Evolutionary conservation across 2,797 vertebrate genomes (phyloP).

Genomic region (Sarcoramphus papa): DNA sequence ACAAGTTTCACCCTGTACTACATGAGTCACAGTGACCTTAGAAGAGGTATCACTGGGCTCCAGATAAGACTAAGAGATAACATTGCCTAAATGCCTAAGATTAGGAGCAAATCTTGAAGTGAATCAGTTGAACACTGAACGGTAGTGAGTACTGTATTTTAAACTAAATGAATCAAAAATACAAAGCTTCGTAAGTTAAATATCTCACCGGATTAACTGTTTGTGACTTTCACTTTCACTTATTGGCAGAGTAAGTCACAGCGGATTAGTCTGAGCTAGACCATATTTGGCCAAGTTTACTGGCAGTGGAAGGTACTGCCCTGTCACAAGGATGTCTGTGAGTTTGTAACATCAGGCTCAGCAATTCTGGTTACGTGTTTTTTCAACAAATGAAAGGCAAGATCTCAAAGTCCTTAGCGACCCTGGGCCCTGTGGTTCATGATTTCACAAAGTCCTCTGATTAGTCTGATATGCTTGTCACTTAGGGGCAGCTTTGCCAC

Average conservation of each 20-base stretch:
- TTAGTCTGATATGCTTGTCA: background rate
- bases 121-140: background rate
- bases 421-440: background rate
- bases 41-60: background rate
- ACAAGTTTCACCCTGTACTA: background rate
- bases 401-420: background rate
- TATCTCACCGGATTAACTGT: background rate
- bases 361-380: background rate
- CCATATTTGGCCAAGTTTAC: background rate
- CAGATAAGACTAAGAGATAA: background rate
- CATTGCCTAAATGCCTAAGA: background rate
- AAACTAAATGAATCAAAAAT: background rate
- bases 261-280: background rate
- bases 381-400: background rate
- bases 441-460: background rate
- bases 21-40: background rate
- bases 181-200: background rate
- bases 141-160: background rate
- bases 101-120: background rate
- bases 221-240: background rate
- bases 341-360: background rate
- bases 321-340: background rate
- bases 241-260: background rate
- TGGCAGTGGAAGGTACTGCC: background rate
- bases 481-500: fast-evolving